A percentile compares a stretch with the other conserved stretches of the same genome.
phyloP scores from a whole-genome alignment of 1,140 invertebrate genomes.

The Zaprionus taronus region DNA sequence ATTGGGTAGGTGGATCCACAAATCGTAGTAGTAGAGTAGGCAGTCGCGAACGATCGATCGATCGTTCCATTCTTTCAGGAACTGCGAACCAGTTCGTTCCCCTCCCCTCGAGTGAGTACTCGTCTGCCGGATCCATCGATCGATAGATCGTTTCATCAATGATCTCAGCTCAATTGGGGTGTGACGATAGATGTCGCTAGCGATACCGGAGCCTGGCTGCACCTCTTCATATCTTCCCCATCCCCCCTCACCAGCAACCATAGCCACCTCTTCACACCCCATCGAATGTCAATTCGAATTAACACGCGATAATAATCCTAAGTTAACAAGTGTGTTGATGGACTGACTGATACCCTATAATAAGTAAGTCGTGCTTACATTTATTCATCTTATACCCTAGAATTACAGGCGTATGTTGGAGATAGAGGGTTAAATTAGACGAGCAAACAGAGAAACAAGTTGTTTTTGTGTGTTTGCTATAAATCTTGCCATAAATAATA shows the following conservation, averaged over 20 bases:
- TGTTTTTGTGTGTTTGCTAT: not conserved
- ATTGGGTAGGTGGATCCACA: constrained; percentile 24
- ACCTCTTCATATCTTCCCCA: not conserved
- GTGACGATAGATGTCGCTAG: constrained; percentile 37
- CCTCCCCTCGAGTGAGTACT: not conserved
- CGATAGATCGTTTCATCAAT: constrained; percentile 20
- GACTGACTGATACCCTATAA: constrained; percentile 1
- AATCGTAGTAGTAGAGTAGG: constrained; percentile 5
- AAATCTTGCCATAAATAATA: not conserved
- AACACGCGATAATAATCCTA: constrained; percentile 36
- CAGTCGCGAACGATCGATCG: not conserved
- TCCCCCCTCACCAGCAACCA: not conserved
- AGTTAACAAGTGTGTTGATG: not conserved
- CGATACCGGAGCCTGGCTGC: not conserved
- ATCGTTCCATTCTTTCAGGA: constrained; percentile 9
- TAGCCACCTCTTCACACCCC: not conserved
- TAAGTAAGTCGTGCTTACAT: too few species aligned
- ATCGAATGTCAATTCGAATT: constrained; percentile 32
- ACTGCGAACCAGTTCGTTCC: not conserved
- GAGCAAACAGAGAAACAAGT: too few species aligned
- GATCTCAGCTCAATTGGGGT: constrained; percentile 41
- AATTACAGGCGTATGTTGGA: too few species aligned
- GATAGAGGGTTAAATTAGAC: too few species aligned
- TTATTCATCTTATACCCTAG: not conserved
- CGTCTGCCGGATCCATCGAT: not conserved